Evolutionary conservation across 2,113 vertebrate species (phyloP).

Genomic region (Chaetodon auriga): DNA sequence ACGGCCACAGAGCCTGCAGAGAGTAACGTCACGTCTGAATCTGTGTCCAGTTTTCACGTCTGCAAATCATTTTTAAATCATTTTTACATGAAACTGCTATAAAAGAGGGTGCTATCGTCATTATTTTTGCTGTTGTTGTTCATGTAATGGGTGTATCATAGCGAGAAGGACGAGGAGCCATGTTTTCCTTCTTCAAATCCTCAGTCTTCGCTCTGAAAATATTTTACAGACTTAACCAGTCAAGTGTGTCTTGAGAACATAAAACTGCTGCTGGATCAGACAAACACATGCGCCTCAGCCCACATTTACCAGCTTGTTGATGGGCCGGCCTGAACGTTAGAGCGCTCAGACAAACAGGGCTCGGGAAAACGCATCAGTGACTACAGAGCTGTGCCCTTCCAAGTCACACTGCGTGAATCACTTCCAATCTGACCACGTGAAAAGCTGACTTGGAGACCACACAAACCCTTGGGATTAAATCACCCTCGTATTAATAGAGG

Average conservation of each 20-base stretch:
- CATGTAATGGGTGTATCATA: neutral
- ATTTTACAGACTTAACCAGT: neutral
- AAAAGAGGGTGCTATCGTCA: no score
- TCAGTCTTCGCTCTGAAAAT: neutral
- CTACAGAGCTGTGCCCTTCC: constrained; percentile 32
- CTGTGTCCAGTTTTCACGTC: no score
- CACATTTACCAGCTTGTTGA: constrained; percentile 9
- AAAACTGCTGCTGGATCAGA: neutral
- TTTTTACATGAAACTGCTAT: no score
- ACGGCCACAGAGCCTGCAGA: neutral
- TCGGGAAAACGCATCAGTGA: neutral
- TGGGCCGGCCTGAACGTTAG: neutral
- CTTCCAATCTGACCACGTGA: constrained; percentile 58
- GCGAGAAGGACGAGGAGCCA: neutral
- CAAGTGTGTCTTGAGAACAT: neutral
- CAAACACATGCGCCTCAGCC: neutral
- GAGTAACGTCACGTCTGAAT: neutral
- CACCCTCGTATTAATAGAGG: constrained; percentile 75
- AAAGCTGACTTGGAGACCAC: constrained; percentile 64
- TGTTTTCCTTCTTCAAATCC: neutral
- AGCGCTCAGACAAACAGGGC: constrained; percentile 11
- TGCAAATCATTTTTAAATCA: neutral
- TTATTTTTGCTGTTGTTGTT: no score
- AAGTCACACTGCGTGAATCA: constrained; percentile 39
- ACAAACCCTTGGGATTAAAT: constrained; percentile 68